A percentile compares a stretch with the other conserved stretches of the same genome.
phyloP scores from a whole-genome alignment of 2,113 vertebrate species.

The Globicephala melas region DNA sequence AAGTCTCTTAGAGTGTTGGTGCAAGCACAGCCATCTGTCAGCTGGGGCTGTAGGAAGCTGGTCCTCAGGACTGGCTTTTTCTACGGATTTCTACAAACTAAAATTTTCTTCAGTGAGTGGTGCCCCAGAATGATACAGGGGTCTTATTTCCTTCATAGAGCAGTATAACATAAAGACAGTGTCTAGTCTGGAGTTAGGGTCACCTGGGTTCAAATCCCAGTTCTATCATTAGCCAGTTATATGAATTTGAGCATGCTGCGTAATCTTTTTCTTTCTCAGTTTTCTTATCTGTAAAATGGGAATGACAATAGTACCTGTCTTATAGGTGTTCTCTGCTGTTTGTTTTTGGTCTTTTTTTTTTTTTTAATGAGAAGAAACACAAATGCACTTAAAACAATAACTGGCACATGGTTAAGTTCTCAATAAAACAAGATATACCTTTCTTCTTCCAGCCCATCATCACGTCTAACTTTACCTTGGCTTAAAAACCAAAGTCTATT shows the following conservation, averaged over 20 bases:
- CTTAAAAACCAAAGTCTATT: constrained; percentile 36
- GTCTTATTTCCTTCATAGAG: not conserved
- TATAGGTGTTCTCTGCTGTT: not conserved
- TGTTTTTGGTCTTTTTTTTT: not conserved
- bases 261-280: not conserved
- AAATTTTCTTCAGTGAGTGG: not conserved
- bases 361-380: not conserved
- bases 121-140: not conserved
- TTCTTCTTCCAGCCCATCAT: not conserved
- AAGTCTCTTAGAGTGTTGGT: not conserved
- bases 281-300: not conserved
- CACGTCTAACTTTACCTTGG: constrained; percentile 25
- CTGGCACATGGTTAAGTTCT: not conserved
- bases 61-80: not conserved
- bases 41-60: not conserved
- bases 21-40: not conserved
- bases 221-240: not conserved
- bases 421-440: not conserved
- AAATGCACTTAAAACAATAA: not conserved
- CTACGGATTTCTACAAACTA: not conserved
- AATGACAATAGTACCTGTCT: not conserved
- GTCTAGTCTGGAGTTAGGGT: not conserved
- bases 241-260: not conserved
- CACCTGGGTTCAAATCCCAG: not conserved
- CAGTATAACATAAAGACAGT: not conserved